Base-by-base conservation (phyloP, 2,113 vertebrate species). In the Rhizomys pruinosus region DNA sequence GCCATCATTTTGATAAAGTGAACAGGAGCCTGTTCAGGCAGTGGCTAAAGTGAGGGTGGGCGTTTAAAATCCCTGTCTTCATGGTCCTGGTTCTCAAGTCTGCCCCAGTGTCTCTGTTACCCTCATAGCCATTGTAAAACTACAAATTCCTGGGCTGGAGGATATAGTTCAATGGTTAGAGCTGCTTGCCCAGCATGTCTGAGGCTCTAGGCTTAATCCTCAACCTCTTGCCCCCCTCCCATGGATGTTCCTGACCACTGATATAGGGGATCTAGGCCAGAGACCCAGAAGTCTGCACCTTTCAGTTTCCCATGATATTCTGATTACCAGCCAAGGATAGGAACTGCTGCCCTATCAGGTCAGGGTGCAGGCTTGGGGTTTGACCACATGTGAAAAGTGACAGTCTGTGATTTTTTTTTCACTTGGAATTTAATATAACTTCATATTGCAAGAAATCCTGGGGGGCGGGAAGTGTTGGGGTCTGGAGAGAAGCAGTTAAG, bases 1-100 rank as follows among this genome's bases (percentile, higher is more conserved):
- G 84, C 80, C 87, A 25, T 87, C 69, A 59, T 93, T 90, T 77
- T 90, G 72, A 52, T 91, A 84, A 66, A 55, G 59, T 71, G 74
- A 52, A 29, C 3, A 3, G 34, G 59, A 44, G 23, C 64, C 47
- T 25, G 37, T 44, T 59, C 29, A 25, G 52, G 2, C 27, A 61
- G 47, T 89, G 68, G 39, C 77, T 34, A 29, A 66, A 55, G 72
- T 87, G 61, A 93, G 52, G 34, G 47, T 25, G 12, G 34, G 19
- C 12, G 39, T n/a, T 89, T 47, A 68, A 82, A 79, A 78, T 57
- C 68, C 52, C 71, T 66, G 29, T 37, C 42, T 81, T 88, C 84
- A 73, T 29, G 72, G 77, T 85, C 42, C 29, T 9, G 59, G 27
- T 66, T 84, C 61, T 84, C 57, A n/a, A 23, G 15, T 47, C 44